Evolutionary conservation across 2,797 vertebrate species (phyloP).

Genomic region (Myotis vivesi): DNA sequence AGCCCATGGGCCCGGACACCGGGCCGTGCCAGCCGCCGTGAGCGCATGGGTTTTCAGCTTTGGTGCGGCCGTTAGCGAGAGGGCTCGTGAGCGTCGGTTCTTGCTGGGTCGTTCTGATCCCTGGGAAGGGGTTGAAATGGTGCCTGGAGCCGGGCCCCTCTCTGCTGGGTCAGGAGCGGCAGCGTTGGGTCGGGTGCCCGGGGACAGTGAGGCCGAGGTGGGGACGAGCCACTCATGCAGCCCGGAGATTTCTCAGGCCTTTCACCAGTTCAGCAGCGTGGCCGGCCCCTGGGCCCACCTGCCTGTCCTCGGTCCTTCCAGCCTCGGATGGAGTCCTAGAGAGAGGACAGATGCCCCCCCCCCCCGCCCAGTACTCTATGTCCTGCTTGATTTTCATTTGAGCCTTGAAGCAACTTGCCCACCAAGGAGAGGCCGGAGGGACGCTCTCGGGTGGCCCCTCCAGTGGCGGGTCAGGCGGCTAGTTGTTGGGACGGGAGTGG

Average conservation of each 20-base stretch:
- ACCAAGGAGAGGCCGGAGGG: not conserved
- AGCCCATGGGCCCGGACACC: no score
- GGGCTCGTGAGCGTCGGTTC: not conserved
- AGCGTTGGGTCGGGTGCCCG: rapidly evolving
- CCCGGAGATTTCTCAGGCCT: rapidly evolving
- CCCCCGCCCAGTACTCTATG: rapidly evolving
- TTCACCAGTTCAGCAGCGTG: rapidly evolving
- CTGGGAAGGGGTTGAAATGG: not conserved
- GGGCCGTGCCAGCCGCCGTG: no score
- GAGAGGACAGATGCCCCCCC: not conserved
- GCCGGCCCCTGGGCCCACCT: rapidly evolving
- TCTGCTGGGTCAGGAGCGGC: rapidly evolving
- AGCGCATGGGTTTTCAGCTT: no score
- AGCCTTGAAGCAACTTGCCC: not conserved
- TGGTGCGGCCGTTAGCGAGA: rapidly evolving
- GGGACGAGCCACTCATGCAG: rapidly evolving
- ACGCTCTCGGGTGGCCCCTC: rapidly evolving
- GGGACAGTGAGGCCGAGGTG: not conserved
- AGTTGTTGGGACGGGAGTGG: rapidly evolving
- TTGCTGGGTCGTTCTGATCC: rapidly evolving
- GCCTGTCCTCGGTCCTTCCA: rapidly evolving
- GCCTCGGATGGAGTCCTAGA: no score
- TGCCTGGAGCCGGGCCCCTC: rapidly evolving
- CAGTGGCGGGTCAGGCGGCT: rapidly evolving
- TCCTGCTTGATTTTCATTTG: no score